Base-by-base conservation (phyloP, 2,797 vertebrate genomes). In the Sebastes vulpes region DNA sequence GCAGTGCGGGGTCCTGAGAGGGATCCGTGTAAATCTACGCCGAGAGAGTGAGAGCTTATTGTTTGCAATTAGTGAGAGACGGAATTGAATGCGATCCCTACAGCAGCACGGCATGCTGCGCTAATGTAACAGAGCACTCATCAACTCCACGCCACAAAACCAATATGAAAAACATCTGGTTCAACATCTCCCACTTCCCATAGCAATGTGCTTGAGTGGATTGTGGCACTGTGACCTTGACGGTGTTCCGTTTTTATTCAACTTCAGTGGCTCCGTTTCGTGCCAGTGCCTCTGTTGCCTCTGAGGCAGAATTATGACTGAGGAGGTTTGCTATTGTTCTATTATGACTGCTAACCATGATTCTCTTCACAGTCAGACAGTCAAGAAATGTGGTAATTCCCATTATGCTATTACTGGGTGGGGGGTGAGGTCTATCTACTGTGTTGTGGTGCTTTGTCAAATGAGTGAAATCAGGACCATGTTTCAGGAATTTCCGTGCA, bases 81-180 rank as follows among this genome's bases (percentile, higher is more conserved):
- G 74, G 92, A 93, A 92, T 86, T 81, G 73, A 95, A 92, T 84
- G 87, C 65, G 65, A 91, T 91, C 87, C 83, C 86, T 92, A 84
- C 87, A 83, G 87, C 87, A 84, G 86, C 73, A 32, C 88, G 88
- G 85, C 92, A 88, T 68, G 73, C 89, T 87, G 89, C 58, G 67
- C 84, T 91, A 94, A 95, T 92, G 91, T 85, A 93, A 92, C 87
- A 85, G 83, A 91, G 89, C 88, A 71, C 89, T 90, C 90, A 88
- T 95, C 94, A 91, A 86, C 70, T 95, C 84, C 81, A 89, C 58
- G 65, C 91, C 90, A 90, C 91, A 87, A 83, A 89, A 83, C 72
- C 89, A 91, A 90, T 94, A 96, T 95, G 87, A 95, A 91, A 95
- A 95, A 94, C 95, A 95, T 95, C 93, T 96, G 94, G 95, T 96